Conservation (phyloP, 2,797 vertebrate species). For the Dermochelys coriacea region DNA sequence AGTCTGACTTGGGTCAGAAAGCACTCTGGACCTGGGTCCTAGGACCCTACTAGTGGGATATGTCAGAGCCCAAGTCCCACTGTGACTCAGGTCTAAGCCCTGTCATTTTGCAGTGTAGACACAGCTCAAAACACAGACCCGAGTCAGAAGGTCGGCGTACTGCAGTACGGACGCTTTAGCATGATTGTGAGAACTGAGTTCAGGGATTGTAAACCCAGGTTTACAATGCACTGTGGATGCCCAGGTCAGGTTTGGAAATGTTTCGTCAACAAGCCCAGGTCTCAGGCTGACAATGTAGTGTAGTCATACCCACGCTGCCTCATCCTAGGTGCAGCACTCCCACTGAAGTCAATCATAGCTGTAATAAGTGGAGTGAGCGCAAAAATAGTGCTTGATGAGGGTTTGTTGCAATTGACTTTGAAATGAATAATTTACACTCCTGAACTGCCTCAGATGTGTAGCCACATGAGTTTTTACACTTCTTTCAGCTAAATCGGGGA, state of each 20-base stretch:
- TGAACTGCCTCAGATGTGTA: conserved; percentile 44
- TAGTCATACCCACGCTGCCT: neutral
- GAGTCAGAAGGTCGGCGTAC: neutral
- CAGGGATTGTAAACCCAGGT: neutral
- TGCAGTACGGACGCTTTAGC: neutral
- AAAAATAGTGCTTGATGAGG: neutral
- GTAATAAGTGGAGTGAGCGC: neutral
- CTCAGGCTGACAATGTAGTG: neutral
- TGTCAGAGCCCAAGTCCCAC: neutral
- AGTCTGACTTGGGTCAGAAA: neutral
- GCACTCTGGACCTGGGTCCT: neutral
- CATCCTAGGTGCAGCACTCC: neutral
- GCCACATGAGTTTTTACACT: conserved; percentile 49
- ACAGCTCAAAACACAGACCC: neutral
- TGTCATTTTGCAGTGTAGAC: neutral
- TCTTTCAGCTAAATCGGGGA: neutral
- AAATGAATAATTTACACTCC: neutral
- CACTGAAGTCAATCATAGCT: fast-evolving
- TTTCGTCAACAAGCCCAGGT: neutral
- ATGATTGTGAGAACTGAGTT: neutral
- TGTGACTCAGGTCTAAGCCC: neutral
- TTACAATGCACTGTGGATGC: neutral
- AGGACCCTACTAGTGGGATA: neutral
- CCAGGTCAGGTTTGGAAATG: neutral
- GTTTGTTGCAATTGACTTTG: neutral